Evolutionary conservation across 2,113 vertebrate genomes (phyloP).

Genomic region (Petroica traversi): DNA sequence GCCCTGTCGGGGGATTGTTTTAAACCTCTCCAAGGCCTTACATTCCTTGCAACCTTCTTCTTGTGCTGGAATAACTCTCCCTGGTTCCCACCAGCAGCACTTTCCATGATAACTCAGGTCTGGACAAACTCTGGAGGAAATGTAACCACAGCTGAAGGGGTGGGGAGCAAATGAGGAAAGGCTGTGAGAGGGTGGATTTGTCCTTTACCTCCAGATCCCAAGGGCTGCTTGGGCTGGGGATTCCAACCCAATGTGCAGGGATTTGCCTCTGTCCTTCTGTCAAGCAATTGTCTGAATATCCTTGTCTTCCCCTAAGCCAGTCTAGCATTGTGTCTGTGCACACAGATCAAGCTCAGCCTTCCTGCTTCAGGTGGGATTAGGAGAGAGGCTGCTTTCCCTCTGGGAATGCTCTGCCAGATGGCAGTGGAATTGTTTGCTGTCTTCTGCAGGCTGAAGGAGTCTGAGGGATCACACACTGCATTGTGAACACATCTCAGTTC

Average conservation of each 20-base stretch:
- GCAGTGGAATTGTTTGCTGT: background rate
- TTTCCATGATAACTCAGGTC: background rate
- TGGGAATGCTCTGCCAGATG: background rate
- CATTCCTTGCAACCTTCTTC: background rate
- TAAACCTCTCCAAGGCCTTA: background rate
- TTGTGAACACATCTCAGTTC: background rate
- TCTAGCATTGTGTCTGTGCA: background rate
- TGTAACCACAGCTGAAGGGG: background rate
- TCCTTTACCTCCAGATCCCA: background rate
- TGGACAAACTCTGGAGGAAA: background rate
- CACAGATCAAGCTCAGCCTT: background rate
- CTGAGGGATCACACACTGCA: background rate
- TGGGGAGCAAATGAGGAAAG: background rate
- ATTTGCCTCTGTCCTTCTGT: background rate
- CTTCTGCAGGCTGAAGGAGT: background rate
- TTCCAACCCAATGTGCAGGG: background rate
- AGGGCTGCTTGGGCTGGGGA: background rate
- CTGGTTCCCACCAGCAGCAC: background rate
- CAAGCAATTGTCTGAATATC: rapidly evolving
- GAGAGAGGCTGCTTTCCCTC: background rate
- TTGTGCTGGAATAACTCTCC: background rate
- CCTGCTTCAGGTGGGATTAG: background rate
- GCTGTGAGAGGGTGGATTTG: background rate
- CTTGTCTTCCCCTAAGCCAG: background rate
- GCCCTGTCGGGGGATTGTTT: background rate